A percentile compares a stretch with the other conserved stretches of the same genome.
Conservation (phyloP, 1,140 invertebrate genomes). For the Gonatopus flavifemur region DNA sequence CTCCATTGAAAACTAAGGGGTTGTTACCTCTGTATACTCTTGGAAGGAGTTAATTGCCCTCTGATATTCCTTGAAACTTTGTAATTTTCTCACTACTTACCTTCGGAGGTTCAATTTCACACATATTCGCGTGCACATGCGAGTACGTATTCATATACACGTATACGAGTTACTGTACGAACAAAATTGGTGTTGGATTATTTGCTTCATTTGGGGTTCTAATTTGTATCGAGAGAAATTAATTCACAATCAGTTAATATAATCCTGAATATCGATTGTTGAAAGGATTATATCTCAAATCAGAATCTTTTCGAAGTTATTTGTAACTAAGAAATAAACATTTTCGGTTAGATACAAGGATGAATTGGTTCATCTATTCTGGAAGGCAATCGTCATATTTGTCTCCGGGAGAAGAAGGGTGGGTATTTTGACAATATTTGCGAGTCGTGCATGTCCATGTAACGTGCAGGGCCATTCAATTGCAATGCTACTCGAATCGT, state of each 20-base stretch:
- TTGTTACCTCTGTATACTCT: slow-evolving; percentile 14
- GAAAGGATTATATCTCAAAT: too few relatives aligned
- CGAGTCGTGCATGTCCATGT: slow-evolving; percentile 38
- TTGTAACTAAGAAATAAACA: too few relatives aligned
- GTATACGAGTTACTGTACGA: slow-evolving; percentile 14
- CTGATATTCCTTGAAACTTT: slow-evolving; percentile 32
- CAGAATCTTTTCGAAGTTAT: too few relatives aligned
- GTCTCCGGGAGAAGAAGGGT: slow-evolving; percentile 17
- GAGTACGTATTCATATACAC: slow-evolving; percentile 1
- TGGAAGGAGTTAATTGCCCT: slow-evolving; percentile 25
- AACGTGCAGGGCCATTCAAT: slow-evolving; percentile 39
- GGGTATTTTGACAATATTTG: slow-evolving; percentile 47
- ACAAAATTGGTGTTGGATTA: slow-evolving; percentile 3
- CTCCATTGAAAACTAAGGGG: slow-evolving; percentile 28
- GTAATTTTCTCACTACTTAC: slow-evolving; percentile 29
- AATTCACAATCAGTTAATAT: slow-evolving; percentile 4
- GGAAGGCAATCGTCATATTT: slow-evolving; percentile 8
- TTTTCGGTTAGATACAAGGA: neutral
- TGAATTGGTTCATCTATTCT: slow-evolving; percentile 5
- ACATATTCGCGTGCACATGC: neutral
- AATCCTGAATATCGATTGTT: too few relatives aligned
- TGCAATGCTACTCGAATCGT: slow-evolving; percentile 42
- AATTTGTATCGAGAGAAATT: slow-evolving; percentile 6
- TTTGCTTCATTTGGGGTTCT: slow-evolving; percentile 5
- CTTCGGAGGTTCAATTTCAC: neutral